phyloP scores from a whole-genome alignment of 2,113 vertebrate species.

The Calyptomena viridis region DNA sequence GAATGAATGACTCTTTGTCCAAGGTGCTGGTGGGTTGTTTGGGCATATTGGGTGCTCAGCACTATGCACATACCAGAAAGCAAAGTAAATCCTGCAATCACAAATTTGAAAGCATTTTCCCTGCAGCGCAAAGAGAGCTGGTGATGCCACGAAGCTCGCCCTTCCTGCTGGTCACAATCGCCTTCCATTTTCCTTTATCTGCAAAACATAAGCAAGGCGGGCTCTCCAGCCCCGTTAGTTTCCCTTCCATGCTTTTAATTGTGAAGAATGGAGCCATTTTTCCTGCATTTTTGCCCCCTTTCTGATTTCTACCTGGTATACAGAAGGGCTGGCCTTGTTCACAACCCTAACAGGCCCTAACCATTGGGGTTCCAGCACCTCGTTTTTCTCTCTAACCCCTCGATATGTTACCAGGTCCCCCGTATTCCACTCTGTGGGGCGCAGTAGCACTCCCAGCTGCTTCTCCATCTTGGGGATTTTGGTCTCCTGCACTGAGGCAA shows the following conservation, averaged over 20 bases:
- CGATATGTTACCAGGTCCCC: constrained; percentile 48
- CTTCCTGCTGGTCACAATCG: constrained; percentile 34
- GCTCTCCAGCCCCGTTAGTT: constrained; percentile 69
- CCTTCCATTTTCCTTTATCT: constrained; percentile 67
- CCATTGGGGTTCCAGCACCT: constrained; percentile 42
- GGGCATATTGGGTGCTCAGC: neutral
- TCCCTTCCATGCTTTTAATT: constrained; percentile 67
- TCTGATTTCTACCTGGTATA: constrained; percentile 60
- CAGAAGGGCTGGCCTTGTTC: constrained; percentile 56
- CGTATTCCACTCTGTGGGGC: constrained; percentile 6
- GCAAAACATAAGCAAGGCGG: constrained; percentile 66
- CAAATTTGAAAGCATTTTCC: constrained; percentile 62
- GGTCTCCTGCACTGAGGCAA: neutral
- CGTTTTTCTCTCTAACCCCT: constrained; percentile 46
- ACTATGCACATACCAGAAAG: constrained; percentile 49
- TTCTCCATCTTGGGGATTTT: constrained; percentile 51
- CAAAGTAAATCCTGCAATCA: constrained; percentile 64
- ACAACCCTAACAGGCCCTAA: constrained; percentile 48
- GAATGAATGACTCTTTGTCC: neutral
- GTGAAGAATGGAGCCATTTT: constrained; percentile 62
- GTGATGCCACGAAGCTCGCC: constrained; percentile 42
- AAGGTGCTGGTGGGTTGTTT: neutral
- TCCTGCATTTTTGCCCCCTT: constrained; percentile 36
- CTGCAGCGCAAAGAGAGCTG: constrained; percentile 25
- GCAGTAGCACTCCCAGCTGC: constrained; percentile 24